Evolutionary conservation across 2,113 vertebrate species (phyloP), one percentile per base, ranked within the genome.

Genomic region (Pollimyrus isidori): DNA sequence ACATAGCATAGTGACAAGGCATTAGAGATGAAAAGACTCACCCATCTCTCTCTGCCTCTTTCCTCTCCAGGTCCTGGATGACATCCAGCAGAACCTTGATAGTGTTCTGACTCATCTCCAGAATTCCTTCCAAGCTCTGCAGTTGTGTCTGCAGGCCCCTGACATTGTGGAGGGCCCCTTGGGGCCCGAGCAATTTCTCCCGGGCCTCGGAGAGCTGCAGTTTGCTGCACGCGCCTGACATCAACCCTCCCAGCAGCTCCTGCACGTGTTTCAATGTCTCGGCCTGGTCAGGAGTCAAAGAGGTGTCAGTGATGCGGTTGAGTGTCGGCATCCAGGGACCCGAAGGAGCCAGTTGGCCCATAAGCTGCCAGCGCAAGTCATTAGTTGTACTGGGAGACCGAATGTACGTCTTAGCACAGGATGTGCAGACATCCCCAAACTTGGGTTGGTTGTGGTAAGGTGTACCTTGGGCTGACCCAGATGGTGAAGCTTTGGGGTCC

Each of bases 51-150:
- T 97, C 96, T 0, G 97, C 97, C 92, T 97, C 97, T 93, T 97
- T 97, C 95, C 96, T 97, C 94, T 97, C 97, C 93, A 97, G 94
- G 94, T 97, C 97, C 95, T 97, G 97, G 94, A 97, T 97, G 92
- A 97, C 96, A 2, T 96, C 97, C 94, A 97, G 95, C 91, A 97
- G 95, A 91, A 97, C 95, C 86, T 96, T 96, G 92, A 97, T 97
- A 92, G 97, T 97, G 91, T 97, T 96, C 93, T 97, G 97, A 95
- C 97, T 97, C 90, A 96, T 97, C 93, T 97, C 96, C 95, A 97
- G 94, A 89, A 97, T 96, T 48, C 96, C 96, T 92, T 97, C 97
- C 93, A 97, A 93, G 90, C 96, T 97, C 73, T 97, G 96, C 86
- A 97, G 96, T 94, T 96, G 96, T 90, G 94, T 95, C 92, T 95